Evolutionary conservation across 1,140 invertebrate genomes (phyloP), one percentile per base, ranked within the genome.

Genomic region (Drosophila quadrilineata): DNA sequence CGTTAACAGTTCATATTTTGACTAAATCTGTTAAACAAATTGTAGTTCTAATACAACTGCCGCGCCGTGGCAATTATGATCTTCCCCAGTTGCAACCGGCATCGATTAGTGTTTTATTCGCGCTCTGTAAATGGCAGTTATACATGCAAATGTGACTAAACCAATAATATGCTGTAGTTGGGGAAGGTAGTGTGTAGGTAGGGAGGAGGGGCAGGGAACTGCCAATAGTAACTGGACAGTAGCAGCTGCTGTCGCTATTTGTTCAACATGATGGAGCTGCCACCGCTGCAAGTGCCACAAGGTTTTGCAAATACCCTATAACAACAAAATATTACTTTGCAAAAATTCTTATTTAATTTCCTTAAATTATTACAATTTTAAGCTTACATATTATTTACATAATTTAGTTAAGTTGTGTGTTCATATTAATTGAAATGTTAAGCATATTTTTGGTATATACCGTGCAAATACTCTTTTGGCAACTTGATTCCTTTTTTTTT

Each of bases 81-180:
- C 53, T 48, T 40, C 33, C 56, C 29, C 43, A 17, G 29, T 64
- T 54, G 33, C 52, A 50, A 50, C 24, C n/a, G n/a, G 68, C 38
- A 40, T 21, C 60, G 65, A 69, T 73, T 77, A 68, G 73, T 74
- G 66, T 71, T 79, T 85, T 79, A 66, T 79, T 84, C 79, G 52
- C 67, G 48, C 71, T 72, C 64, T 80, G 75, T 69, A 85, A 85
- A 85, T 85, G 71, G 79, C 67, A 75, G 80, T 75, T 85, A 65
- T 67, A 79, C 84, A 85, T 85, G 80, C 75, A 85, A 85, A 79
- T 85, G 75, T 74, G 71, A 85, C 79, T 85, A 85, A 85, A 79
- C 79, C 79, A 85, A 85, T 85, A 85, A 85, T 86, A 75, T 74
- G 71, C 12, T 45, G 16, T 19, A 19, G 17, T 9, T 16, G 36